Evolutionary conservation across 2,797 vertebrate species (phyloP).

Genomic region (Danio kyathit): DNA sequence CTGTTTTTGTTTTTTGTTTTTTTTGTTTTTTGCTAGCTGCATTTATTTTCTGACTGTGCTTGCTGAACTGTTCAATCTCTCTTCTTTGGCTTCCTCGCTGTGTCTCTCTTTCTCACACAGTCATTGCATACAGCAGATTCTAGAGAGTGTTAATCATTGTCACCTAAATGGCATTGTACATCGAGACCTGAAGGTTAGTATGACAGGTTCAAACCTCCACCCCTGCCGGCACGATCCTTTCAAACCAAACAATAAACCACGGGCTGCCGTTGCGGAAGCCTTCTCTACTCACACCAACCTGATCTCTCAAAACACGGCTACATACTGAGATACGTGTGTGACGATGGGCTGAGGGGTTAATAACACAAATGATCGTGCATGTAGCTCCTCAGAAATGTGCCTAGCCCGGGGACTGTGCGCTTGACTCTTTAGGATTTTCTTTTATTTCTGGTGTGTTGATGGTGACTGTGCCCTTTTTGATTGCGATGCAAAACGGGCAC

Average conservation of each 20-base stretch:
- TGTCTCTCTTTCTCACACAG: slow-evolving; percentile 77
- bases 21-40: not conserved
- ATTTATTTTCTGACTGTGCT: slow-evolving; percentile 47
- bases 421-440: slow-evolving; percentile 56
- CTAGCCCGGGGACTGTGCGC: slow-evolving; percentile 31
- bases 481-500: slow-evolving; percentile 4
- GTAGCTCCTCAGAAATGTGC: slow-evolving; percentile 74
- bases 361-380: slow-evolving; percentile 77
- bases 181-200: slow-evolving; percentile 99
- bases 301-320: slow-evolving; percentile 42
- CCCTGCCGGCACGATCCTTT: slow-evolving; percentile 52
- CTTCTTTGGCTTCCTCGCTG: slow-evolving; percentile 60
- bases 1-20: slow-evolving; percentile 6
- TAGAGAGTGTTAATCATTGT: slow-evolving; percentile 99
- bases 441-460: slow-evolving; percentile 50
- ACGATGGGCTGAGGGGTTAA: slow-evolving; percentile 36
- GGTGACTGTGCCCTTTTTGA: slow-evolving; percentile 47
- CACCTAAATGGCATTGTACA: slow-evolving; percentile 97
- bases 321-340: slow-evolving; percentile 60
- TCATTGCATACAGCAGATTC: slow-evolving; percentile 99
- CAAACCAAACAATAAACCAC: slow-evolving; percentile 64
- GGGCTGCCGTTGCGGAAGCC: slow-evolving; percentile 22
- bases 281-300: slow-evolving; percentile 16
- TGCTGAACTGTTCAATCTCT: slow-evolving; percentile 56
- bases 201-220: slow-evolving; percentile 62